These are phyloP conservation scores for Acanthurus lineatus DNA, from an alignment of 2,797 vertebrate genomes.

Conservation along the genomic window DNA sequence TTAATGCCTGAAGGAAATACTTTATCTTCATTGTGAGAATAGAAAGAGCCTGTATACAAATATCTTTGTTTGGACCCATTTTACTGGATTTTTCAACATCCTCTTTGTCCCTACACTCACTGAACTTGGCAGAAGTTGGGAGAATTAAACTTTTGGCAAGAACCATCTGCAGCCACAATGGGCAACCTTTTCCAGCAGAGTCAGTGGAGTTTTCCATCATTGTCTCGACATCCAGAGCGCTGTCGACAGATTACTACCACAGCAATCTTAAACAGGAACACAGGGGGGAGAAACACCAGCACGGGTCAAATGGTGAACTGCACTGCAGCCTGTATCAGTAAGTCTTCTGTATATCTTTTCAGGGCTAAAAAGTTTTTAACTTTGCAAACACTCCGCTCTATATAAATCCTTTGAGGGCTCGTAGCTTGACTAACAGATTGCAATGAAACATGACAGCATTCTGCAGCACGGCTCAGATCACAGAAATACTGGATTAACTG, in stretches of 20 bases:
- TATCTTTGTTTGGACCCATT: conserved; percentile 1
- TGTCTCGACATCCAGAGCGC: conserved; percentile 27
- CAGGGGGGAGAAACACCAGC: not conserved
- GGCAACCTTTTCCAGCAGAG: conserved; percentile 18
- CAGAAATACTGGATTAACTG: conserved; percentile 38
- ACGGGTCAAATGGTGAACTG: conserved; percentile 19
- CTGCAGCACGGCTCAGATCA: conserved; percentile 40
- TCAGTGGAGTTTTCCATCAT: conserved; percentile 29
- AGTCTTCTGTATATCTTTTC: conserved; percentile 31
- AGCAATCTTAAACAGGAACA: conserved; percentile 11
- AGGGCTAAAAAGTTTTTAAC: conserved; percentile 11
- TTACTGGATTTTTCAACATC: conserved; percentile 5
- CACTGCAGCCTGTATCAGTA: not conserved
- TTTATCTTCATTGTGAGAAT: conserved; percentile 29
- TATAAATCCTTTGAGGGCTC: conserved; percentile 1
- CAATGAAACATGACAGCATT: conserved; percentile 13
- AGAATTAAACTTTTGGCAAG: conserved; percentile 29
- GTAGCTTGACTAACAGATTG: conserved; percentile 33
- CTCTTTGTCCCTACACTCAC: conserved; percentile 13
- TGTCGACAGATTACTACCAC: not conserved
- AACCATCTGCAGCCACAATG: conserved; percentile 28
- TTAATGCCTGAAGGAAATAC: not conserved
- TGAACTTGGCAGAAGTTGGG: conserved; percentile 24
- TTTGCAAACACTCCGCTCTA: conserved; percentile 42
- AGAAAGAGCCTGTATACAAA: conserved; percentile 28